phyloP scores from a whole-genome alignment of 1,140 invertebrate species.

The Drosophila guanche region DNA sequence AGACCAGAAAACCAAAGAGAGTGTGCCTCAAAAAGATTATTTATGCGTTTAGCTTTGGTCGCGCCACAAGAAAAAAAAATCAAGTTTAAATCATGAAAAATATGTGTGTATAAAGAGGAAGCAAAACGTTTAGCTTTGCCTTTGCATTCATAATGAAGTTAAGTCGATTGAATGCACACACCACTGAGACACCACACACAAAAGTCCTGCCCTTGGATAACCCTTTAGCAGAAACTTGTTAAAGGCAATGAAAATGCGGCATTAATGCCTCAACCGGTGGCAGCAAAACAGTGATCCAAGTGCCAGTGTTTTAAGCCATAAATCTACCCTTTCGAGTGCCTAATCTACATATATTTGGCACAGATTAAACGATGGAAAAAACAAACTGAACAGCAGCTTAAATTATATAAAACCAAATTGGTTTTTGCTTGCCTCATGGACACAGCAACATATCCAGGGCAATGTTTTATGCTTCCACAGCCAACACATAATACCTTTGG shows the following conservation, averaged over 20 bases:
- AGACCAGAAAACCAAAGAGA: conserved; percentile 5
- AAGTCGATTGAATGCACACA: conserved; percentile 71
- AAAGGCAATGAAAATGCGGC: no score
- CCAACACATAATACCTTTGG: conserved; percentile 32
- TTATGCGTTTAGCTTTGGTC: conserved; percentile 61
- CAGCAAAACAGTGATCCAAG: no score
- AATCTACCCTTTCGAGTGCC: no score
- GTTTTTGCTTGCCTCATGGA: not conserved
- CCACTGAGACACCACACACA: conserved; percentile 19
- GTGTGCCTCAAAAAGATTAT: conserved; percentile 70
- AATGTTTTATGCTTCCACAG: no score
- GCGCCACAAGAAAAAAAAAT: conserved; percentile 2
- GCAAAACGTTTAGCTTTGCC: conserved; percentile 57
- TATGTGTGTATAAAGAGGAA: not conserved
- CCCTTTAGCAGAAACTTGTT: no score
- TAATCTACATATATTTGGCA: no score
- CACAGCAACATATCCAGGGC: no score
- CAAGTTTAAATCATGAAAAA: conserved; percentile 15
- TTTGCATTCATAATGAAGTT: conserved; percentile 69
- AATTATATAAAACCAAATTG: conserved; percentile 1
- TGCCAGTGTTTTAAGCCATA: no score
- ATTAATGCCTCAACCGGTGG: no score
- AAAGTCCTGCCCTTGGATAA: conserved; percentile 7
- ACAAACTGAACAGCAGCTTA: no score
- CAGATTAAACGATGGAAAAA: no score